Evolutionary conservation across 2,888 invertebrate genomes (phyloP).

Genomic region (Eristalis intricaria): DNA sequence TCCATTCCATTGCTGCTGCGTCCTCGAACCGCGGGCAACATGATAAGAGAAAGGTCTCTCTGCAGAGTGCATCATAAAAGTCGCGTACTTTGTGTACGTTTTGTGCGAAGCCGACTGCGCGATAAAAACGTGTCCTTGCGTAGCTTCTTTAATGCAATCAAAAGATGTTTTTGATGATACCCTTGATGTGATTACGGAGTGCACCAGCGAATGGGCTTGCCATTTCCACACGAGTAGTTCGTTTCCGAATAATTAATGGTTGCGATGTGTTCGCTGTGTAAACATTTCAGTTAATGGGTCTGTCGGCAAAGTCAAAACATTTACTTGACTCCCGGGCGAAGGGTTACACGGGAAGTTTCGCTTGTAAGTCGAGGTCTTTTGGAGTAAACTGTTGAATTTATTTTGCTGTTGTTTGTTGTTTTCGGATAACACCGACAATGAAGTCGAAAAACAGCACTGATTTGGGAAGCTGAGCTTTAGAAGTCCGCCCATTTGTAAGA

Average conservation of each 20-base stretch:
- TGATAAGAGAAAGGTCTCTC: neutral
- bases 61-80: constrained; percentile 29
- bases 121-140: constrained; percentile 4
- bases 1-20: neutral
- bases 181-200: constrained; percentile 9
- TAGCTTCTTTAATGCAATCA: constrained; percentile 22
- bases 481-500: too few species aligned
- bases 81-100: neutral
- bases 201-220: neutral
- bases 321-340: neutral
- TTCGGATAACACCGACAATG: too few species aligned
- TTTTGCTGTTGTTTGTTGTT: too few species aligned
- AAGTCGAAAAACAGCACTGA: too few species aligned
- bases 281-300: neutral
- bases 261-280: constrained; percentile 8
- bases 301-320: neutral
- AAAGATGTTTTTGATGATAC: constrained; percentile 8
- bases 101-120: neutral
- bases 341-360: neutral
- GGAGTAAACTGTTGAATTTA: too few species aligned
- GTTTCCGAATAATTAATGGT: constrained; percentile 27
- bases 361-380: neutral
- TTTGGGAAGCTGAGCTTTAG: too few species aligned
- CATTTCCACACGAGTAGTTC: constrained; percentile 28
- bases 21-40: neutral